A percentile compares a stretch with the other conserved stretches of the same genome.
Evolutionary conservation across 2,888 invertebrate species (phyloP).

Genomic region (Sinohyriopsis cumingii): DNA sequence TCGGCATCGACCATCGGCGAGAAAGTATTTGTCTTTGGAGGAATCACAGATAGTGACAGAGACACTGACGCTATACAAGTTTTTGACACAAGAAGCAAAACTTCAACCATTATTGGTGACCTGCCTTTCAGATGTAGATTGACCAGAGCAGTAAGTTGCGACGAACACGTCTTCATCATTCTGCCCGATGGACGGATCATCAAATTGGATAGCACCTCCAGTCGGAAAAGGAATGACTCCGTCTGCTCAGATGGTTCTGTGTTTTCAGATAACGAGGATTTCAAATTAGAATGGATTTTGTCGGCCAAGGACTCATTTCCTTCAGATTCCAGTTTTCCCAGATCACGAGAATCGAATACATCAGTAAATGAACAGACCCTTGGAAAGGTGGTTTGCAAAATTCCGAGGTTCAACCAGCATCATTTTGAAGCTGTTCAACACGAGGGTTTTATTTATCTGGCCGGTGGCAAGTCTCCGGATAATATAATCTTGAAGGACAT

Average conservation of each 20-base stretch:
- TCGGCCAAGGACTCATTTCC: constrained; percentile 20
- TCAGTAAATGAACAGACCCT: constrained; percentile 24
- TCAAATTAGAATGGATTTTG: constrained; percentile 5
- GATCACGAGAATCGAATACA: constrained; percentile 3
- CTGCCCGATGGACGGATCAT: constrained; percentile 56
- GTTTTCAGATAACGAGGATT: constrained; percentile 33
- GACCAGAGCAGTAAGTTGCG: constrained; percentile 49
- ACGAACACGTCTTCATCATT: constrained; percentile 47
- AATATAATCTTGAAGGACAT: constrained; percentile 44
- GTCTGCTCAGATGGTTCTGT: constrained; percentile 33
- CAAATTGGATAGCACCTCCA: constrained; percentile 32
- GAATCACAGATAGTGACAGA: constrained; percentile 53
- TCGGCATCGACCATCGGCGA: constrained; percentile 54
- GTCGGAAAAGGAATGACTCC: constrained; percentile 21
- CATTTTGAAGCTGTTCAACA: constrained; percentile 59
- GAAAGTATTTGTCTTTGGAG: constrained; percentile 55
- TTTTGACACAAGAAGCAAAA: constrained; percentile 49
- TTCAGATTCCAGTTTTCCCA: constrained; percentile 22
- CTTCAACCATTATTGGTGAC: constrained; percentile 49
- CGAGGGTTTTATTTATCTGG: constrained; percentile 44
- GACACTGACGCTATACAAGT: constrained; percentile 56
- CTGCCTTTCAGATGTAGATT: constrained; percentile 55
- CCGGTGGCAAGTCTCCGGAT: constrained; percentile 57
- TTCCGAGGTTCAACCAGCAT: constrained; percentile 45
- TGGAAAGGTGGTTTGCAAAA: constrained; percentile 35